phyloP scores from a whole-genome alignment of 37 sponge, comb jelly and placozoan species.

The Petrosia ficiformis region DNA sequence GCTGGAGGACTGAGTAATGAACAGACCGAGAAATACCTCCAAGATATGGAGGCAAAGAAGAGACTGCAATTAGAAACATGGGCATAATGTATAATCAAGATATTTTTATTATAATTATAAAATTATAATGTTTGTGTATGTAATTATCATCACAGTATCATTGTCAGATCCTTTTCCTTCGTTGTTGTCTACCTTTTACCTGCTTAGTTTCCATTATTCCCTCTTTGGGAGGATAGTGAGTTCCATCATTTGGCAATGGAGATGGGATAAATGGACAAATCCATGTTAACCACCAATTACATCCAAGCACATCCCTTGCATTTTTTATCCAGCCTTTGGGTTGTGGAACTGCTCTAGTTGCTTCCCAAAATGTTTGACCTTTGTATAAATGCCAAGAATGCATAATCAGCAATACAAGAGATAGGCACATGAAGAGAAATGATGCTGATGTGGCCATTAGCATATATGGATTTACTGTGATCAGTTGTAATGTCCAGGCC shows the following conservation, averaged over 20 bases:
- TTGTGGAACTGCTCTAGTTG: not conserved
- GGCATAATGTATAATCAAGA: constrained; percentile 36
- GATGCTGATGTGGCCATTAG: constrained; percentile 47
- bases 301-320: constrained; percentile 48
- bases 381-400: constrained; percentile 34
- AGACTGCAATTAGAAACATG: constrained; percentile 92
- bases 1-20: constrained; percentile 33
- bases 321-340: constrained; percentile 23
- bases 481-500: constrained; percentile 48
- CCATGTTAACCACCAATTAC: constrained; percentile 70
- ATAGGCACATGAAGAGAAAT: constrained; percentile 27
- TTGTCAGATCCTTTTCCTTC: not conserved
- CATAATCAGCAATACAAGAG: constrained; percentile 27
- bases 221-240: constrained; percentile 35
- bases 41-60: constrained; percentile 36
- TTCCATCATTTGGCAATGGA: constrained; percentile 58
- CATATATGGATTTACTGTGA: constrained; percentile 33
- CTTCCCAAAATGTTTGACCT: constrained; percentile 76
- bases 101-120: not conserved
- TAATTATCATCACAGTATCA: not conserved
- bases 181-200: not conserved
- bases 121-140: not conserved
- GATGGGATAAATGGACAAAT: constrained; percentile 75
- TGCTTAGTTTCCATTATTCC: no score
- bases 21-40: constrained; percentile 54